Conservation (phyloP, 2,113 vertebrate genomes). For the Trichechus manatus region DNA sequence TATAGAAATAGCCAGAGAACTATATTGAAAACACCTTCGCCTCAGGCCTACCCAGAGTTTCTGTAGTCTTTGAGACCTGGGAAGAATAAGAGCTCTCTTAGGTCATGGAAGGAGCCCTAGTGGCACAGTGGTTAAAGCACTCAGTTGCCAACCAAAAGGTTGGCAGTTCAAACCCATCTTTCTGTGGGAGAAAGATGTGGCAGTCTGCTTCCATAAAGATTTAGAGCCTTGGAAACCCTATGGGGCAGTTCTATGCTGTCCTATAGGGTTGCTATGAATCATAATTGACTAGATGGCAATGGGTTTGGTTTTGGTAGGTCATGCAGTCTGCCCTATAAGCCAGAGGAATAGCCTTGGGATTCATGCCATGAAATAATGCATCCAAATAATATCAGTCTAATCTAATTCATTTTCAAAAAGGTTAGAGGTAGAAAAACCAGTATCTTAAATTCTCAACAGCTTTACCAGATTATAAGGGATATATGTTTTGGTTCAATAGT, state of each 20-base stretch:
- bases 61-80: not conserved
- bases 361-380: not conserved
- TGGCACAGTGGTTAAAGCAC: no score
- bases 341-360: not conserved
- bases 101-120: not conserved
- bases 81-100: not conserved
- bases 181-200: no score
- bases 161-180: no score
- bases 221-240: no score
- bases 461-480: not conserved
- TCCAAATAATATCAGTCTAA: not conserved
- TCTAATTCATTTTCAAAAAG: not conserved
- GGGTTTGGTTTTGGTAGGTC: not conserved
- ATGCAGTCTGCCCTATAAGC: not conserved
- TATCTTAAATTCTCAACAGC: slow-evolving; percentile 15
- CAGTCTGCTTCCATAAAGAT: no score
- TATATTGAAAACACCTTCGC: not conserved
- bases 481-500: not conserved
- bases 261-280: no score
- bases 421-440: not conserved
- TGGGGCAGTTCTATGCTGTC: no score
- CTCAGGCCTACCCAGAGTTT: not conserved
- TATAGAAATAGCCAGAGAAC: not conserved
- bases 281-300: no score
- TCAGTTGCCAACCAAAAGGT: no score